Conservation (phyloP, 2,797 vertebrate species). For the Cossypha niveicapilla region DNA sequence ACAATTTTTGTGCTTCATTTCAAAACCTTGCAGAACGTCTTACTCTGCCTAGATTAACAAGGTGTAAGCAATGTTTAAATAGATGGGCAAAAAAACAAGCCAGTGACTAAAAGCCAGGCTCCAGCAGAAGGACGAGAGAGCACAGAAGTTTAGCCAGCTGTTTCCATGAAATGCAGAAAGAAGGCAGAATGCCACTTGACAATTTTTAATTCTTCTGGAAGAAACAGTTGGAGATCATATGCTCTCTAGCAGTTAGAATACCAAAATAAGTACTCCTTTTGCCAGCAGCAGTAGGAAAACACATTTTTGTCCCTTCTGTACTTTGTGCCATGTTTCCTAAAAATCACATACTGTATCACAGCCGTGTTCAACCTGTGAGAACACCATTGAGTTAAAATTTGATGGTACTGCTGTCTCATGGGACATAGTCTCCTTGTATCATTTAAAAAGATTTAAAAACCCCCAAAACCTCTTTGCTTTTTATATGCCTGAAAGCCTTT, state of each 20-base stretch:
- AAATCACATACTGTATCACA: not conserved
- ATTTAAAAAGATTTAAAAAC: not conserved
- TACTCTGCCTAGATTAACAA: not conserved
- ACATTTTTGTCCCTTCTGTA: constrained; percentile 29
- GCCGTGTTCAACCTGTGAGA: not conserved
- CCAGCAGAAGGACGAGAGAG: not conserved
- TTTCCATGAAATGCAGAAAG: constrained; percentile 18
- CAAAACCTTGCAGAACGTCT: not conserved
- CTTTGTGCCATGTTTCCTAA: not conserved
- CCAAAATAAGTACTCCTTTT: constrained; percentile 32
- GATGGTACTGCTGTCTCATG: not conserved
- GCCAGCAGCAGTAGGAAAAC: constrained; percentile 28
- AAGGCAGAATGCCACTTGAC: constrained; percentile 18
- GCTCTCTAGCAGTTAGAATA: constrained; percentile 42
- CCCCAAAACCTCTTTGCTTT: not conserved
- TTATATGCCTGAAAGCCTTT: not conserved
- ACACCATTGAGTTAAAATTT: not conserved
- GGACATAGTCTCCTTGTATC: not conserved
- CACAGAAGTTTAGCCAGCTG: constrained; percentile 9
- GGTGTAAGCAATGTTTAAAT: not conserved
- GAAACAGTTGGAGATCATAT: constrained; percentile 48
- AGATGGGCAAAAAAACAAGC: not conserved
- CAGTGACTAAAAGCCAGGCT: not conserved
- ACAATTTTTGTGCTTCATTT: not conserved
- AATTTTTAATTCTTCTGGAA: constrained; percentile 49